Evolutionary conservation across 2,113 vertebrate genomes (phyloP).

Genomic region (Myiozetetes cayanensis): DNA sequence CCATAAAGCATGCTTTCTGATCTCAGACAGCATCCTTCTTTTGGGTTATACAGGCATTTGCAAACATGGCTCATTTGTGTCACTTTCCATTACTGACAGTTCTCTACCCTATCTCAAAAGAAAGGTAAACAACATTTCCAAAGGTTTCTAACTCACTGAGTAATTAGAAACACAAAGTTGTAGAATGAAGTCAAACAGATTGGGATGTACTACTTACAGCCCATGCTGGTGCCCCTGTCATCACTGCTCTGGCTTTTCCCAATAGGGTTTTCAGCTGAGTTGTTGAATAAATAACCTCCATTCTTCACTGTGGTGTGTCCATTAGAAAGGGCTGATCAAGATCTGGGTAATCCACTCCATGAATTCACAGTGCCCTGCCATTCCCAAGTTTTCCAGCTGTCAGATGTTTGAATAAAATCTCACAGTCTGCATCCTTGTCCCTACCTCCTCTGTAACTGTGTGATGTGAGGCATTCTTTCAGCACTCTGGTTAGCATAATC

Average conservation of each 20-base stretch:
- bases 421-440: neutral
- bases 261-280: neutral
- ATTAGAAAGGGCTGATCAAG: neutral
- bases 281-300: neutral
- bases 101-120: neutral
- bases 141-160: neutral
- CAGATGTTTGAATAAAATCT: neutral
- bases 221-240: neutral
- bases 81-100: neutral
- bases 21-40: neutral
- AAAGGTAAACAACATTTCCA: neutral
- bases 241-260: neutral
- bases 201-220: neutral
- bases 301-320: neutral
- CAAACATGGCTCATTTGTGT: neutral
- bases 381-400: neutral
- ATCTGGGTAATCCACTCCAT: neutral
- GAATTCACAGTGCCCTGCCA: neutral
- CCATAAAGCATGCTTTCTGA: neutral
- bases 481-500: neutral
- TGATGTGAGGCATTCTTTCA: neutral
- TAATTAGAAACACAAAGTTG: neutral
- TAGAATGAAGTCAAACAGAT: neutral
- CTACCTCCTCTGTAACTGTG: neutral
- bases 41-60: neutral